Percentiles rank a stretch among this genome's conserved stretches.
These are phyloP conservation scores for Sardina pilchardus DNA, from an alignment of 2,113 vertebrate species.

Conservation along the genomic window DNA sequence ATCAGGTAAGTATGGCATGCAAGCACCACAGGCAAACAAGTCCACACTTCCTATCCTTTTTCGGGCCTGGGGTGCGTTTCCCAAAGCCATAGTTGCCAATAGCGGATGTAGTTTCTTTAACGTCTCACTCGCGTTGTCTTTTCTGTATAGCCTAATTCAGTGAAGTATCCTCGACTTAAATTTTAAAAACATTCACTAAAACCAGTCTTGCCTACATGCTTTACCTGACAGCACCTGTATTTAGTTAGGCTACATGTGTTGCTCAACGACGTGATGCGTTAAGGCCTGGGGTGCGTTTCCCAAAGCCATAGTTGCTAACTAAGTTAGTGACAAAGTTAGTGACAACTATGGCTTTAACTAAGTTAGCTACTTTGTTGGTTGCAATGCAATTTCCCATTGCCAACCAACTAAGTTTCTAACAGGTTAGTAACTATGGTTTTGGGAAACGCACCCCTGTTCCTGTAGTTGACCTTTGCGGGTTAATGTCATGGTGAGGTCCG, in stretches of 20 bases:
- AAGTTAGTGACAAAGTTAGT: no score
- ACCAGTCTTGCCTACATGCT: neutral
- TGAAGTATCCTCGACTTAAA: neutral
- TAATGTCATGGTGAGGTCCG: slow-evolving; percentile 10
- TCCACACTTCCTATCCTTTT: neutral
- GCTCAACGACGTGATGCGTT: slow-evolving; percentile 39
- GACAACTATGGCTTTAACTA: no score
- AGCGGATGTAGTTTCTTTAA: neutral
- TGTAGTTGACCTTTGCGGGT: slow-evolving; percentile 24
- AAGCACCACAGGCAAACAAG: neutral
- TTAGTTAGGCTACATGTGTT: slow-evolving; percentile 14
- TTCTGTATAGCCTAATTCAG: neutral
- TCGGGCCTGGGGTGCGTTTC: no score
- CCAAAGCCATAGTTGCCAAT: no score
- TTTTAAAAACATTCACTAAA: neutral
- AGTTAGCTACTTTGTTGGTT: no score
- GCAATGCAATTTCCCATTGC: no score
- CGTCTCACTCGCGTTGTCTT: neutral
- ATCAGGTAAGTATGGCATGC: slow-evolving; percentile 64
- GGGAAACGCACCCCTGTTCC: no score
- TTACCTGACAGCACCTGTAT: neutral
- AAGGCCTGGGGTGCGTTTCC: no score
- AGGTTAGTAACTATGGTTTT: no score
- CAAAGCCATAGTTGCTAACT: no score
- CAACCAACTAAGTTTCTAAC: no score